Conservation (phyloP, 1,140 invertebrate genomes). For the Theocolax elegans region DNA sequence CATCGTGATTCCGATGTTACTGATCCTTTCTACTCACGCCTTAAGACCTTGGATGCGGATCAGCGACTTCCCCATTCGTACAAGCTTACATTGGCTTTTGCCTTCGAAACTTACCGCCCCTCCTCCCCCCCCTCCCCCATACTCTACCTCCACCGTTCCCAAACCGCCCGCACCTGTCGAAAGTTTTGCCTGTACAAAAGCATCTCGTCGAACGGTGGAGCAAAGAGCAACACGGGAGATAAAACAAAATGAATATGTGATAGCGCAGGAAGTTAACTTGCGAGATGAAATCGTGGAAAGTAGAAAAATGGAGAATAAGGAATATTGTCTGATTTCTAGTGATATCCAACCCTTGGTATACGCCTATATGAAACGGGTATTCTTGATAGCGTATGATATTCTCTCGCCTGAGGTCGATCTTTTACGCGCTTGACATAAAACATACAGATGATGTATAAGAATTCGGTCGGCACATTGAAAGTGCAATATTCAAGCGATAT, state of each 20-base stretch:
- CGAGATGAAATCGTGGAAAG: conserved; percentile 2
- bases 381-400: too few species aligned
- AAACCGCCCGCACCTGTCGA: conserved; percentile 9
- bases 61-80: background rate
- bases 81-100: conserved; percentile 18
- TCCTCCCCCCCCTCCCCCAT: too few species aligned
- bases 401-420: too few species aligned
- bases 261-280: background rate
- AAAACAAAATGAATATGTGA: too few species aligned
- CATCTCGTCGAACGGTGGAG: too few species aligned
- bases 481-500: background rate
- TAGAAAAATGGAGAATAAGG: too few species aligned
- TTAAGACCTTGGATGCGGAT: background rate
- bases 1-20: background rate
- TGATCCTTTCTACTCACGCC: background rate
- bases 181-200: conserved; percentile 1
- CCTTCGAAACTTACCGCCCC: background rate
- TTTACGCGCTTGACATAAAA: background rate
- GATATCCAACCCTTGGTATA: too few species aligned
- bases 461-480: background rate
- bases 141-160: too few species aligned
- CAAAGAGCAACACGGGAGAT: too few species aligned
- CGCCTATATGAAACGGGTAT: too few species aligned
- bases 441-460: background rate
- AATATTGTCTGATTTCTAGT: too few species aligned